These are phyloP conservation scores for Amblyjoppa fuscipennis DNA, from an alignment of 2,888 invertebrate species.

Conservation along the genomic window DNA sequence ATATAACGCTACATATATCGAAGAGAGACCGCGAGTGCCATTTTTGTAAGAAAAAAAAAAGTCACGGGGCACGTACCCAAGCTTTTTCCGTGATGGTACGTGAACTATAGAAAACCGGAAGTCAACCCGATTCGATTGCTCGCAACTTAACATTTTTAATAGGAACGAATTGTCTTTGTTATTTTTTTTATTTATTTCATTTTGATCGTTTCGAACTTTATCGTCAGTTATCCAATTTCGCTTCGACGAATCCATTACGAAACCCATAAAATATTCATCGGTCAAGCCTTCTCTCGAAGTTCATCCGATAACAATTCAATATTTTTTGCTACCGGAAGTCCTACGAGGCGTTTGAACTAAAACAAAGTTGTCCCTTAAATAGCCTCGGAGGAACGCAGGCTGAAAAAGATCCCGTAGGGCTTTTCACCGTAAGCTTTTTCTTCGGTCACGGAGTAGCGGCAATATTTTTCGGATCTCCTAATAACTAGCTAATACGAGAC, in stretches of 20 bases:
- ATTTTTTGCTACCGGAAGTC: background rate
- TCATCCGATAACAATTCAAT: background rate
- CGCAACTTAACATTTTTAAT: background rate
- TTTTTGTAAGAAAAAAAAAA: slow-evolving; percentile 58
- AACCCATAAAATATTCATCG: slow-evolving; percentile 1
- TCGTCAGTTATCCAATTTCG: background rate
- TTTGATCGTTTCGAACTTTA: background rate
- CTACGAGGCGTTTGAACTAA: background rate
- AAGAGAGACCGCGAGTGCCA: slow-evolving; percentile 40
- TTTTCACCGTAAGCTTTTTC: background rate
- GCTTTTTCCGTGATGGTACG: slow-evolving; percentile 37
- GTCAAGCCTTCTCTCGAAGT: background rate
- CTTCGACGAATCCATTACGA: background rate
- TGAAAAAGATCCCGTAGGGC: background rate
- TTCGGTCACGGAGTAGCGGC: slow-evolving; percentile 4
- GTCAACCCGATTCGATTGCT: slow-evolving; percentile 60
- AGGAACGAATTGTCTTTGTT: background rate
- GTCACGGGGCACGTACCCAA: slow-evolving; percentile 49
- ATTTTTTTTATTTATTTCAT: background rate
- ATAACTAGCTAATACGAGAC: slow-evolving; percentile 82
- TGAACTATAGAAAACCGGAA: slow-evolving; percentile 60
- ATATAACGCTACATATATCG: slow-evolving; percentile 16
- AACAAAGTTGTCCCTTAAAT: background rate
- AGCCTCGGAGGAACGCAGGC: background rate
- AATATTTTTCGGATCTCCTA: slow-evolving; percentile 78